Evolutionary conservation across 2,113 vertebrate genomes (phyloP), one percentile per base, ranked within the genome.

Genomic region (Cavia aperea): DNA sequence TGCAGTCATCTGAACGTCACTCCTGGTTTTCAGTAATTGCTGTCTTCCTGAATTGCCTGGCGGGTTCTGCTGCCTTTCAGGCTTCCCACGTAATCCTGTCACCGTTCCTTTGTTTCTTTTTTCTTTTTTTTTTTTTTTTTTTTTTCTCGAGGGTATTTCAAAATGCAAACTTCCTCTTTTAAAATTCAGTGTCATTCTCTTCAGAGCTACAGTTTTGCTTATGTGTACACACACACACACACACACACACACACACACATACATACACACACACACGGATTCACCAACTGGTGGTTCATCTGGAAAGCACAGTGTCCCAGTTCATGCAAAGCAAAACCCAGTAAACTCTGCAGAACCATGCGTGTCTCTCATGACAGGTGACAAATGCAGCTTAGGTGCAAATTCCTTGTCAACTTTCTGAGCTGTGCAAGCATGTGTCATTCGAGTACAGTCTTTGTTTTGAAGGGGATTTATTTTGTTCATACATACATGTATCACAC

Each of bases 1-100:
- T 43, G 23, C 92, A 23, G 87, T 86, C 89, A 62, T 68, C 51
- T 88, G 93, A 92, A 43, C 56, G 23, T 66, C 72, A n/a, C 95
- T 96, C 93, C 33, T 51, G 88, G 79, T 88, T 95, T 94, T 81
- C 29, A 58, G 16, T 0, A 90, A 95, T 85, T 92, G 60, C 60
- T 43, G 39, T 95, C 87, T 31, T 58, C 43, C 91, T 79, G 83
- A 12, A 65, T 9, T 33, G 89, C 96, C 93, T 92, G 86, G 65
- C 68, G 7, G 2, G 15, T 24, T 89, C 12, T 33, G n/a, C 63
- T 1, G 62, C 51, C 65, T 95, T 87, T 93, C 63, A 33, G 23
- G 62, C 13, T 54, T 36, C 60, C 81, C 29, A 14, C 11, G 0
- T 5, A 13, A 77, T 36, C 33, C 7, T 29, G 19, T 33, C 60